A percentile compares a stretch with the other conserved stretches of the same genome.
Conservation (phyloP, 2,797 vertebrate species). For the Anguilla pacifica region DNA sequence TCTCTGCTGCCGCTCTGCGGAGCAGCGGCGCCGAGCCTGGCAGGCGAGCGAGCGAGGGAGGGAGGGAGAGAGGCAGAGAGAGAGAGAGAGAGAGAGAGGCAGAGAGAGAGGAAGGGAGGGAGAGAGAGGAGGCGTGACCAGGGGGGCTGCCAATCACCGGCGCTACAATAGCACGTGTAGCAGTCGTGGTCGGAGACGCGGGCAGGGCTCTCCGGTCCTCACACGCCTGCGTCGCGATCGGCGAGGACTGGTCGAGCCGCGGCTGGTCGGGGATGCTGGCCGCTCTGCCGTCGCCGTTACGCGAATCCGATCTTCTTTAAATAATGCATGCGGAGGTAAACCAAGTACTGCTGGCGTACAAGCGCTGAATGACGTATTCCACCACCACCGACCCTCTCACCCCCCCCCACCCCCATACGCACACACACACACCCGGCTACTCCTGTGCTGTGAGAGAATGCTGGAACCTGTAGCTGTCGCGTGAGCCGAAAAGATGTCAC, state of each 20-base stretch:
- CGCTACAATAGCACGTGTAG: conserved; percentile 80
- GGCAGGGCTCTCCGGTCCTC: conserved; percentile 61
- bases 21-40: conserved; percentile 30
- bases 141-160: conserved; percentile 80
- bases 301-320: conserved; percentile 52
- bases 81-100: background rate
- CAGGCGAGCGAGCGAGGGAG: conserved; percentile 68
- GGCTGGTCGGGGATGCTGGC: background rate
- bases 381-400: background rate
- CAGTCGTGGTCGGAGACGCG: conserved; percentile 67
- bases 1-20: conserved; percentile 31
- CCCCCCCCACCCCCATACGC: background rate
- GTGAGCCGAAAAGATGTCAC: conserved; percentile 86
- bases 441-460: conserved; percentile 61
- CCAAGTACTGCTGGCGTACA: conserved; percentile 74
- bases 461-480: conserved; percentile 74
- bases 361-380: conserved; percentile 49
- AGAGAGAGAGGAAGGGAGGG: conserved; percentile 62
- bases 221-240: conserved; percentile 64
- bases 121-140: conserved; percentile 70
- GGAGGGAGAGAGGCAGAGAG: conserved; percentile 70
- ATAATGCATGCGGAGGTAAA: conserved; percentile 65
- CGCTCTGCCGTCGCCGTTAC: conserved; percentile 11
- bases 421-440: background rate
- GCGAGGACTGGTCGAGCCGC: conserved; percentile 62